Percentiles rank a stretch among this genome's conserved stretches.
Conservation (phyloP, 1,140 invertebrate genomes). For the Mycetomoellerius zeteki region DNA sequence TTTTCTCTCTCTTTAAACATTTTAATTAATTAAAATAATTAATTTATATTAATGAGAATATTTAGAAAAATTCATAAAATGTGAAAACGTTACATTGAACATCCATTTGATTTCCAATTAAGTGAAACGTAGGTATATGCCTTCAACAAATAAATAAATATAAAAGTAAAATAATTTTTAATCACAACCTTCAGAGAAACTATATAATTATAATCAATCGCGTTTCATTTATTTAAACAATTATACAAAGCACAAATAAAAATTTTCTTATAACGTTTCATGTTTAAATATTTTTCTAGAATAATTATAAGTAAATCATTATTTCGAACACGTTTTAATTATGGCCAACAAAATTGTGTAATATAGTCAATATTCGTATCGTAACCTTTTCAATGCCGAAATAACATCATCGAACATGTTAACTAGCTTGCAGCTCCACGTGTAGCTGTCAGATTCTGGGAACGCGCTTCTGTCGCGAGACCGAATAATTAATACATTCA, state of each 20-base stretch:
- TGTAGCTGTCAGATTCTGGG: constrained; percentile 43
- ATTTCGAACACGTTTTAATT: constrained; percentile 18
- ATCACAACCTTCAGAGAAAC: not conserved
- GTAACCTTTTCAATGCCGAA: constrained; percentile 17
- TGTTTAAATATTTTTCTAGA: not conserved
- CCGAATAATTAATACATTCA: constrained; percentile 61
- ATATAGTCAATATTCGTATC: not conserved
- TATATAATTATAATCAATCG: not conserved
- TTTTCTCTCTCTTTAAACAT: not conserved
- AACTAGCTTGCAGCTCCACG: not conserved
- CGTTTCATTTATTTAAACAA: not conserved
- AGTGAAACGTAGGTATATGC: not conserved
- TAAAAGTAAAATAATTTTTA: constrained; percentile 9
- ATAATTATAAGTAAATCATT: not conserved
- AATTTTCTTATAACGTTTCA: not conserved
- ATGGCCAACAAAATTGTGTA: not conserved
- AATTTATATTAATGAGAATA: not conserved
- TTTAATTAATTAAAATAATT: not conserved
- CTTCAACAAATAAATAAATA: not conserved
- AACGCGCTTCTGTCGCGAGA: constrained; percentile 30
- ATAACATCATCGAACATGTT: constrained; percentile 27
- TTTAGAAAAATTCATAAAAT: not conserved
- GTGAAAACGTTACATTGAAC: not conserved
- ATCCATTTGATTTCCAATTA: not conserved
- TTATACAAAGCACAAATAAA: not conserved